phyloP scores from a whole-genome alignment of 1,140 invertebrate species.

The Lepidurus packardi region DNA sequence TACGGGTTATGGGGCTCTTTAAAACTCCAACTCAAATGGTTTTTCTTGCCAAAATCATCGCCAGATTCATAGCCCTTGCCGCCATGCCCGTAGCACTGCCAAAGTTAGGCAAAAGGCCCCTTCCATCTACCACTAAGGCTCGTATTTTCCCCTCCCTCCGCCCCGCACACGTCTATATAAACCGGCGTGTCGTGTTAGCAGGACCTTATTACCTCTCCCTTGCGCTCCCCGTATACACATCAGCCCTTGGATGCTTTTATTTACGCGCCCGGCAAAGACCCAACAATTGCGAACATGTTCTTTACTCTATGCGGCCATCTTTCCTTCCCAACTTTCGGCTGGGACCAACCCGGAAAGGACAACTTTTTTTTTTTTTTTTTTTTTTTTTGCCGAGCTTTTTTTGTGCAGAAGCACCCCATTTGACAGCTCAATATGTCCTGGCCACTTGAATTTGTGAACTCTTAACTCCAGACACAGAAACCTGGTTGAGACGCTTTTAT shows the following conservation, averaged over 20 bases:
- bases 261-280: background rate
- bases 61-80: background rate
- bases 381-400: background rate
- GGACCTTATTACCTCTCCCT: background rate
- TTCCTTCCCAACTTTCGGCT: background rate
- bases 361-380: too few relatives aligned
- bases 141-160: background rate
- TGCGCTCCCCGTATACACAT: background rate
- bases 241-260: background rate
- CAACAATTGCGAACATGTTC: background rate
- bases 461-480: too few relatives aligned
- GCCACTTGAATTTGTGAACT: too few relatives aligned
- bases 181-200: background rate
- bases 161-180: background rate
- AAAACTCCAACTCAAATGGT: slow-evolving; percentile 22
- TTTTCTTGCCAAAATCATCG: slow-evolving; percentile 13
- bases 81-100: background rate
- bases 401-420: background rate
- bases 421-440: background rate
- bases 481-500: too few relatives aligned
- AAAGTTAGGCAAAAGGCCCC: background rate
- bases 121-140: background rate
- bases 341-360: background rate
- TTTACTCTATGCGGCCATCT: background rate
- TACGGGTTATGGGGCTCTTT: slow-evolving; percentile 10